Evolutionary conservation across 1,140 invertebrate genomes (phyloP).

Genomic region (Nasonia longicornis): DNA sequence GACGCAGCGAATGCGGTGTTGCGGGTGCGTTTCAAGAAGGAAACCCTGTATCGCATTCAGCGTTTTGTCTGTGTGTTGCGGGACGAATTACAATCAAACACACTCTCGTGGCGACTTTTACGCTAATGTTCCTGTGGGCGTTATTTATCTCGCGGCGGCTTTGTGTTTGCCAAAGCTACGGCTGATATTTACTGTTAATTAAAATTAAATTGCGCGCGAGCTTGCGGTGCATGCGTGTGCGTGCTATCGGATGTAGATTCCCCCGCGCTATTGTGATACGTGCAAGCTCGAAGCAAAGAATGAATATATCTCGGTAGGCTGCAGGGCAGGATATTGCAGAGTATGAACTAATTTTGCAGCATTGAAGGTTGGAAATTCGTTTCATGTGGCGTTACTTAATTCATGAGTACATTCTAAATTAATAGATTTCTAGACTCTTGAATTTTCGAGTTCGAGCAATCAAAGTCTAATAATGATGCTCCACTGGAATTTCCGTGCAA

Average conservation of each 20-base stretch:
- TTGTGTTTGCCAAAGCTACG: background rate
- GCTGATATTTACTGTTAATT: conserved; percentile 22
- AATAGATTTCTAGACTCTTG: too few relatives aligned
- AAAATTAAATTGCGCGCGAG: background rate
- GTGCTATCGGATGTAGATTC: background rate
- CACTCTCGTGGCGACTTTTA: background rate
- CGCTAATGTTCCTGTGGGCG: background rate
- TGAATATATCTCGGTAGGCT: background rate
- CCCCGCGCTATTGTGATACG: background rate
- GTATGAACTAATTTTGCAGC: too few relatives aligned
- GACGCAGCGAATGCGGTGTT: background rate
- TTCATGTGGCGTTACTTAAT: too few relatives aligned
- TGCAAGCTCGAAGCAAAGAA: background rate
- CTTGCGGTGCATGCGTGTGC: background rate
- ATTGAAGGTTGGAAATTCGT: too few relatives aligned
- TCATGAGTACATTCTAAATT: too few relatives aligned
- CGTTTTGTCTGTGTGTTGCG: too few relatives aligned
- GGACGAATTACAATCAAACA: background rate
- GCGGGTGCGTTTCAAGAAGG: background rate
- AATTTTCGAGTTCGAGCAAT: too few relatives aligned
- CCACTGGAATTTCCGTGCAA: too few relatives aligned
- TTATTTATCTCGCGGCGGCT: background rate
- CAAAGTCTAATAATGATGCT: too few relatives aligned
- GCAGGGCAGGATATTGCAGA: too few relatives aligned
- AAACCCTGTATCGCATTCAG: background rate